Evolutionary conservation across 2,888 invertebrate species (phyloP), one percentile per base, ranked within the genome.

Genomic region (Ischnura elegans): DNA sequence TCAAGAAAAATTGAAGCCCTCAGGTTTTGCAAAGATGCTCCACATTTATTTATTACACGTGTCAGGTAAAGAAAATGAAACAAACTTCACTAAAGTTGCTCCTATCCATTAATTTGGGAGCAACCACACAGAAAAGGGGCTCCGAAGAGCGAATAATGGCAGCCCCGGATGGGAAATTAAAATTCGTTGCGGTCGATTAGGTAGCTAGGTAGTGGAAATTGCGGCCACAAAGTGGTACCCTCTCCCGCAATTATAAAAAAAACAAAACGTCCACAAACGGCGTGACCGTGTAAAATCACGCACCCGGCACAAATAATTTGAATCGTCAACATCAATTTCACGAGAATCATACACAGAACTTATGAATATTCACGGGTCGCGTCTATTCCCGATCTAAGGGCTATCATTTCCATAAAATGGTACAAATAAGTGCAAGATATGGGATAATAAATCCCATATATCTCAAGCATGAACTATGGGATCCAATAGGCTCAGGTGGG

Each of bases 151-250:
- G 76, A 76, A 76, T 76, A 76, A 76, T 76, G 76, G 36, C 10
- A 76, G 29, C 36, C 76, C 76, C 36, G 76, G 76, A n/a, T 25
- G 76, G 36, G 36, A 76, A 76, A 76, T 76, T 76, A 36, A 76
- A 76, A 36, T 76, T 76, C 36, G 13, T 36, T 10, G 36, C 76
- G 36, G 36, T 76, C 76, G 76, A 76, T 76, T 76, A 76, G 76
- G 76, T 36, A 76, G 36, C 76, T 76, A 76, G 76, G 36, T 13
- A 36, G 36, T 76, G 76, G 76, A 76, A 76, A 76, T 16, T 76
- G 36, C n/a, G 76, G 76, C 76, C 76, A 36, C 76, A 76, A 76
- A 76, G 76, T 76, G 36, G 76, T 76, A 36, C 76, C 36, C 36
- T 8, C 36, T 76, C 36, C 36, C 36, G 76, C 36, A 76, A 76